These are phyloP conservation scores for Spongilla lacustris DNA, from an alignment of 37 sponge, comb jelly and placozoan genomes.

Conservation along the genomic window DNA sequence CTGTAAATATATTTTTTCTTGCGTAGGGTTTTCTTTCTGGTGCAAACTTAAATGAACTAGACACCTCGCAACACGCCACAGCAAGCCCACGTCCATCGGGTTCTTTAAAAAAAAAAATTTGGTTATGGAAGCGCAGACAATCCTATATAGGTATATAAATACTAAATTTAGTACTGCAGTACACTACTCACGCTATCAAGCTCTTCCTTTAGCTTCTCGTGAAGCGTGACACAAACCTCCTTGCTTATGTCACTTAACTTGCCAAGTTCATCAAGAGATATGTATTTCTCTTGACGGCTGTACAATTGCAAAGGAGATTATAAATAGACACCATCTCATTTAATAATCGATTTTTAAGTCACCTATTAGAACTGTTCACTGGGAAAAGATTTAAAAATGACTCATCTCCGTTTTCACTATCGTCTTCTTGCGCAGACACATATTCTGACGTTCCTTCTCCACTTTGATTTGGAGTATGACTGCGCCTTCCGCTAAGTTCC, in stretches of 20 bases:
- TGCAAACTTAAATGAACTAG: slow-evolving; percentile 46
- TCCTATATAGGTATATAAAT: too few species aligned
- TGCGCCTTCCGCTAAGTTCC: neutral
- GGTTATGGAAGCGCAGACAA: too few species aligned
- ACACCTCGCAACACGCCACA: slow-evolving; percentile 62
- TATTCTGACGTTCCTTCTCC: slow-evolving; percentile 27
- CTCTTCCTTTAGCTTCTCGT: slow-evolving; percentile 10
- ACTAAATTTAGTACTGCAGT: too few species aligned
- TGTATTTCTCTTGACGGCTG: neutral
- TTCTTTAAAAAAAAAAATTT: neutral
- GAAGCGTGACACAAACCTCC: slow-evolving; percentile 26
- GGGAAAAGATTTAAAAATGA: slow-evolving; percentile 19
- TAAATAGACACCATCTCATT: neutral
- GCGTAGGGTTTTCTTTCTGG: slow-evolving; percentile 24
- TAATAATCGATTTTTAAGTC: neutral
- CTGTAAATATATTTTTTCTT: slow-evolving; percentile 21
- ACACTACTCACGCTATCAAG: slow-evolving; percentile 26
- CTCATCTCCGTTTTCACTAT: slow-evolving; percentile 43
- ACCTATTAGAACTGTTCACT: neutral
- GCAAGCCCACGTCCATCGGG: slow-evolving; percentile 12
- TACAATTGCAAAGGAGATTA: neutral
- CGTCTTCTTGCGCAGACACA: slow-evolving; percentile 42
- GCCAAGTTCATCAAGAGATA: slow-evolving; percentile 31
- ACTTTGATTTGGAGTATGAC: neutral
- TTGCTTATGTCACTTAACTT: slow-evolving; percentile 38